phyloP scores from a whole-genome alignment of 2,797 vertebrate species.

The Notoglanidium macrostoma region DNA sequence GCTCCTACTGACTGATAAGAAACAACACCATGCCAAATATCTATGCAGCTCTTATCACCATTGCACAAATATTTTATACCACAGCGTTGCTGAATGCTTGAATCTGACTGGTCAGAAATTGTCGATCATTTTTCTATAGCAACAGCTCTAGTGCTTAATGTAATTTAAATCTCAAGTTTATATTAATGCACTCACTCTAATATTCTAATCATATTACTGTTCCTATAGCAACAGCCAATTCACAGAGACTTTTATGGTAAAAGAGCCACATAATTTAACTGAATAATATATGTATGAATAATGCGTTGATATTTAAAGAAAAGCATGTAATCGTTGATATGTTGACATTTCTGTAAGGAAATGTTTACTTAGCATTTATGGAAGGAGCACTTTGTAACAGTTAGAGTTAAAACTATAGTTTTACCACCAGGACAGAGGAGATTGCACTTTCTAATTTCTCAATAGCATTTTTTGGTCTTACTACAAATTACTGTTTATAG shows the following conservation, averaged over 20 bases:
- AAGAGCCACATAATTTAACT: not conserved
- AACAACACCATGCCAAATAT: not conserved
- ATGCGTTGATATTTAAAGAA: not conserved
- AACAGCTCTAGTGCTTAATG: not conserved
- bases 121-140: not conserved
- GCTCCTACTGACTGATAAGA: not conserved
- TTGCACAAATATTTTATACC: not conserved
- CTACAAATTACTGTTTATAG: not conserved
- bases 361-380: not conserved
- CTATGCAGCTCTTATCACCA: not conserved
- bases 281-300: not conserved
- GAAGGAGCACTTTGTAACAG: not conserved
- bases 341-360: not conserved
- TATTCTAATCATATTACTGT: too few relatives aligned
- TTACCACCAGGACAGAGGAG: too few relatives aligned
- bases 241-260: not conserved
- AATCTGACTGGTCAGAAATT: not conserved
- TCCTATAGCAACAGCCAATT: not conserved
- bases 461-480: not conserved
- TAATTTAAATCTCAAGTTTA: not conserved
- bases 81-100: not conserved
- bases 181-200: not conserved
- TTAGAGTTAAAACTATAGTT: not conserved
- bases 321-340: not conserved
- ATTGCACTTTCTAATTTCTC: not conserved